Conservation (phyloP, 1,140 invertebrate species). For the Euwallacea similis region DNA sequence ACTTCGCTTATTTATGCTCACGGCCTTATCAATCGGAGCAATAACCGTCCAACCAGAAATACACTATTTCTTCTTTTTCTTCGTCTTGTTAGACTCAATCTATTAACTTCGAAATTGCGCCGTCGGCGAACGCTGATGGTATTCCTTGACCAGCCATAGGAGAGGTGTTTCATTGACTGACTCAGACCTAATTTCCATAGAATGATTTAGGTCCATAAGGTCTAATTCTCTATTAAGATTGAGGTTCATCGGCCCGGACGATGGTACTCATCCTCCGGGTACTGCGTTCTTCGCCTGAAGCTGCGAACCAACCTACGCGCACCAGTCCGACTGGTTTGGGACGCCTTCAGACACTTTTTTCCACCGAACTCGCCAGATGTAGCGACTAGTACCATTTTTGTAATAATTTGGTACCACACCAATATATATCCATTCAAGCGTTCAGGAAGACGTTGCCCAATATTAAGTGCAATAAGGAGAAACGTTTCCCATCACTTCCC, state of each 20-base stretch:
- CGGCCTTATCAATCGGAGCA: conserved; percentile 35
- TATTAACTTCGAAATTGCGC: too few species aligned
- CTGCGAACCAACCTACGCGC: conserved; percentile 28
- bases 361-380: conserved; percentile 30
- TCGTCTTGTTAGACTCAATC: not conserved
- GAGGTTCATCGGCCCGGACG: conserved; percentile 34
- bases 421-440: not conserved
- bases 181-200: too few species aligned
- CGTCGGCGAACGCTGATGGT: too few species aligned
- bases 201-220: not conserved
- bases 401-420: too few species aligned
- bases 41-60: conserved; percentile 24
- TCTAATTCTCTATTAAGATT: not conserved
- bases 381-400: conserved; percentile 20
- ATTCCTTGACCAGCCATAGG: too few species aligned
- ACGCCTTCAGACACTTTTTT: conserved; percentile 36
- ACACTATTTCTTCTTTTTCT: conserved; percentile 13
- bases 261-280: conserved; percentile 29
- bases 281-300: conserved; percentile 18
- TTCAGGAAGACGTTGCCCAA: not conserved
- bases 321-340: conserved; percentile 39
- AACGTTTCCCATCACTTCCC: conserved; percentile 1
- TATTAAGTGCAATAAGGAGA: not conserved
- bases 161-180: too few species aligned
- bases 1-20: conserved; percentile 32